Evolutionary conservation across 2,888 invertebrate species (phyloP).

Genomic region (Leptogaster cylindrica): DNA sequence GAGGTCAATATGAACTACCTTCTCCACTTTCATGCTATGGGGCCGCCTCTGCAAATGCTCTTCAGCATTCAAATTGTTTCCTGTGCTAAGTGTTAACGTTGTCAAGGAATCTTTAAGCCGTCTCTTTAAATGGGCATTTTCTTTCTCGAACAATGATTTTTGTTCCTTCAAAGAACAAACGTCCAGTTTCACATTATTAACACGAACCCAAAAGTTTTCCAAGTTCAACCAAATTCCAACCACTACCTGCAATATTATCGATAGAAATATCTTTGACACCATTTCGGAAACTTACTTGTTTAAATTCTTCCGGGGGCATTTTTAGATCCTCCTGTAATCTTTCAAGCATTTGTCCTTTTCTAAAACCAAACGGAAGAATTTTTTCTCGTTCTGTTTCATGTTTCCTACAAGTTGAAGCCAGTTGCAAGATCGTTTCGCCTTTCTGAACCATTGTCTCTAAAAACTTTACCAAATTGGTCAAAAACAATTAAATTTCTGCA

Average conservation of each 20-base stretch:
- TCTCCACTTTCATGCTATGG: constrained; percentile 59
- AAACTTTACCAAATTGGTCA: constrained; percentile 56
- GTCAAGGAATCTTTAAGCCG: constrained; percentile 70
- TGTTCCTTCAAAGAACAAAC: constrained; percentile 63
- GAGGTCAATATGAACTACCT: constrained; percentile 54
- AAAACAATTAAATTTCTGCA: not conserved
- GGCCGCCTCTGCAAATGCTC: constrained; percentile 56
- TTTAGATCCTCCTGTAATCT: constrained; percentile 59
- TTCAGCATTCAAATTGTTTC: constrained; percentile 56
- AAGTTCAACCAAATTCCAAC: constrained; percentile 67
- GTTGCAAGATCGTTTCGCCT: constrained; percentile 67
- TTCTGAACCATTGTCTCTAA: constrained; percentile 66
- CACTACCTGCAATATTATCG: constrained; percentile 57
- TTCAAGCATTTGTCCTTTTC: constrained; percentile 53
- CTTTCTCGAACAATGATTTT: constrained; percentile 61
- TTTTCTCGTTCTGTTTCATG: constrained; percentile 70
- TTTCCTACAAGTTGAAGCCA: constrained; percentile 70
- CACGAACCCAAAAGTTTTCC: constrained; percentile 74
- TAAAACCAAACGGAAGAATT: constrained; percentile 58
- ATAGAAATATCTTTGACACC: not conserved
- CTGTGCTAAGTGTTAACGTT: constrained; percentile 64
- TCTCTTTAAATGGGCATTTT: constrained; percentile 70
- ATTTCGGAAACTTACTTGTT: constrained; percentile 47
- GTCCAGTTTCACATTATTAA: constrained; percentile 66
- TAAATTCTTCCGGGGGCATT: constrained; percentile 50